Percentiles rank a stretch among this genome's conserved stretches.
Evolutionary conservation across 2,797 vertebrate species (phyloP).

Genomic region (Parauchenoglanis punctatus): DNA sequence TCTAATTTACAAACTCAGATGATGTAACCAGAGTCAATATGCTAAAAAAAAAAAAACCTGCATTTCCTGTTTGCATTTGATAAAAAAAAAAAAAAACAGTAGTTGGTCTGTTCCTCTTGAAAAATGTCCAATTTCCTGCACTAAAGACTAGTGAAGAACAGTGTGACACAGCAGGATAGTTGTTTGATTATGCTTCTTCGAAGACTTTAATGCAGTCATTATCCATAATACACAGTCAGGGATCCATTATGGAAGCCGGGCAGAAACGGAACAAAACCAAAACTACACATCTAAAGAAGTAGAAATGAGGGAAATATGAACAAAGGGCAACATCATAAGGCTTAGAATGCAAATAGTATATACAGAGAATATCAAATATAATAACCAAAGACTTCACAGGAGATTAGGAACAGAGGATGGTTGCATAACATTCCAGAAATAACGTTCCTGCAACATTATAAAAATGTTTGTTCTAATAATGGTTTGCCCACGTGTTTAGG

Average conservation of each 20-base stretch:
- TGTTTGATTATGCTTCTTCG: neutral
- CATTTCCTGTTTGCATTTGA: neutral
- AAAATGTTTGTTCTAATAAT: too few relatives aligned
- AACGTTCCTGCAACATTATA: neutral
- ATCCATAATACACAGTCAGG: constrained; percentile 6
- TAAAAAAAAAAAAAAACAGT: neutral
- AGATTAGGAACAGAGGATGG: neutral
- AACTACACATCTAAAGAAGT: neutral
- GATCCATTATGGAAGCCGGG: constrained; percentile 7
- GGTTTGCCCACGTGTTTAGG: neutral
- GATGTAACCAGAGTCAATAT: neutral
- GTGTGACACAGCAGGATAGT: neutral
- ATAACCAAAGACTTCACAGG: neutral
- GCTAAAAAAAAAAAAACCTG: neutral
- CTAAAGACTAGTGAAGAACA: neutral
- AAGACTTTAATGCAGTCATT: constrained; percentile 20
- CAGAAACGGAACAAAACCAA: neutral
- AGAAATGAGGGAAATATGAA: neutral
- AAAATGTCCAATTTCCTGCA: neutral
- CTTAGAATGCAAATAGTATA: neutral
- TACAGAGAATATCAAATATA: neutral
- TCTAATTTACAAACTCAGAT: neutral
- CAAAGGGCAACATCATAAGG: neutral
- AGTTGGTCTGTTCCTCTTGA: neutral
- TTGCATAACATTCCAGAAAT: neutral